A percentile compares a stretch with the other conserved stretches of the same genome.
Conservation (phyloP, 2,888 invertebrate species). For the Abrostola tripartita region DNA sequence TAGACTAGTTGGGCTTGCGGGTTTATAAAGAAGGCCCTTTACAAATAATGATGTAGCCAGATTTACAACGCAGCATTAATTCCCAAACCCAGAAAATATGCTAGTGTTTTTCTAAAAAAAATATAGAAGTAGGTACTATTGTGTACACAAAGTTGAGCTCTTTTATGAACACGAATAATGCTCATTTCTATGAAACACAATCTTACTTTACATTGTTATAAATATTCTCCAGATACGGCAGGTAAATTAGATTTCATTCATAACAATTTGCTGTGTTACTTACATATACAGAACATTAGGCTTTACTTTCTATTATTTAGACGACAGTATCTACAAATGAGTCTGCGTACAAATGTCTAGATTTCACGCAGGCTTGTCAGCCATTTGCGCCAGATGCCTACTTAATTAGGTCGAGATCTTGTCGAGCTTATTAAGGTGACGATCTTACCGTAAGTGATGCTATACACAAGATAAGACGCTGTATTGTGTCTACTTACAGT, state of each 20-base stretch:
- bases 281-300: constrained; percentile 1
- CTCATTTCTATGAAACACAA: neutral
- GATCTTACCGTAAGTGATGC: neutral
- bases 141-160: neutral
- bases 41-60: too few species aligned
- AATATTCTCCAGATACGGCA: neutral
- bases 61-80: too few species aligned
- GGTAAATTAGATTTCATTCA: neutral
- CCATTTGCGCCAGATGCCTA: constrained; percentile 30
- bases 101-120: too few species aligned
- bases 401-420: constrained; percentile 27
- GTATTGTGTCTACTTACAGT: neutral
- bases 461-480: neutral
- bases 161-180: neutral
- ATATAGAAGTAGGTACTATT: neutral
- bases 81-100: too few species aligned
- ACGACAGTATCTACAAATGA: constrained; percentile 15
- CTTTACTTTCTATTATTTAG: constrained; percentile 13
- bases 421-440: constrained; percentile 7
- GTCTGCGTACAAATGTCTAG: constrained; percentile 14
- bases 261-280: neutral
- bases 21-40: neutral
- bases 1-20: neutral
- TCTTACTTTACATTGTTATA: neutral
- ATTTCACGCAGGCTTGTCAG: constrained; percentile 7